These are phyloP conservation scores for Aix galericulata DNA, from an alignment of 2,113 vertebrate species.

Conservation along the genomic window DNA sequence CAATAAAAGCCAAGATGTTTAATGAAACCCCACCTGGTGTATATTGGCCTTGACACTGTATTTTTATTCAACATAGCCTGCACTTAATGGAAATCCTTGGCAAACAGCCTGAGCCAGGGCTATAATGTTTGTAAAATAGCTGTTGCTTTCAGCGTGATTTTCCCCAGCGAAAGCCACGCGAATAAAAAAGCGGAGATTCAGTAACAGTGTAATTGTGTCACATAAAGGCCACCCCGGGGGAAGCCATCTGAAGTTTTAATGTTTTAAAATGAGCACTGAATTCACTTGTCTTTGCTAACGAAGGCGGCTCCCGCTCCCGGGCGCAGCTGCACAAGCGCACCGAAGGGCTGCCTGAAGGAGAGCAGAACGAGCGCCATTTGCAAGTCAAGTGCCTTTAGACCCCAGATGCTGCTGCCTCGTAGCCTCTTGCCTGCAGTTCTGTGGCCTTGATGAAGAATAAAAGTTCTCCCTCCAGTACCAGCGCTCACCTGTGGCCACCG, in stretches of 20 bases:
- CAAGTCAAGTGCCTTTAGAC: slow-evolving; percentile 51
- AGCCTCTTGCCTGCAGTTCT: not conserved
- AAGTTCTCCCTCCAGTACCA: not conserved
- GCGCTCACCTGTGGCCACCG: fast-evolving
- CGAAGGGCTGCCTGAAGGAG: slow-evolving; percentile 17
- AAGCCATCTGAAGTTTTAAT: slow-evolving; percentile 26
- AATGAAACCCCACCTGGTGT: slow-evolving; percentile 43
- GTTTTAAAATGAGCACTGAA: slow-evolving; percentile 41
- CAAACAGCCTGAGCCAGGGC: slow-evolving; percentile 23
- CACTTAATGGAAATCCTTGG: slow-evolving; percentile 57
- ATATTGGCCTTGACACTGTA: slow-evolving; percentile 27
- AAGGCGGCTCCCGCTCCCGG: not conserved
- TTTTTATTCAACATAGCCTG: slow-evolving; percentile 48
- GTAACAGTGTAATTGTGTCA: slow-evolving; percentile 55
- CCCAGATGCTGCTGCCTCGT: not conserved
- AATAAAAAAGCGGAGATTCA: slow-evolving; percentile 56
- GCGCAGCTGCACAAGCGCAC: not conserved
- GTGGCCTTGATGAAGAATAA: not conserved
- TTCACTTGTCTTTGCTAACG: slow-evolving; percentile 37
- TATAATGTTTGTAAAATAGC: slow-evolving; percentile 54
- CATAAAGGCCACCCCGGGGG: slow-evolving; percentile 31
- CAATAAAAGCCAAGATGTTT: slow-evolving; percentile 42
- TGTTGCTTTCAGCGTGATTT: slow-evolving; percentile 45
- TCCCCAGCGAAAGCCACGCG: slow-evolving; percentile 32
- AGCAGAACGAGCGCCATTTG: slow-evolving; percentile 40